Evolutionary conservation across 2,113 vertebrate genomes (phyloP).

Genomic region (Spilogale gracilis): DNA sequence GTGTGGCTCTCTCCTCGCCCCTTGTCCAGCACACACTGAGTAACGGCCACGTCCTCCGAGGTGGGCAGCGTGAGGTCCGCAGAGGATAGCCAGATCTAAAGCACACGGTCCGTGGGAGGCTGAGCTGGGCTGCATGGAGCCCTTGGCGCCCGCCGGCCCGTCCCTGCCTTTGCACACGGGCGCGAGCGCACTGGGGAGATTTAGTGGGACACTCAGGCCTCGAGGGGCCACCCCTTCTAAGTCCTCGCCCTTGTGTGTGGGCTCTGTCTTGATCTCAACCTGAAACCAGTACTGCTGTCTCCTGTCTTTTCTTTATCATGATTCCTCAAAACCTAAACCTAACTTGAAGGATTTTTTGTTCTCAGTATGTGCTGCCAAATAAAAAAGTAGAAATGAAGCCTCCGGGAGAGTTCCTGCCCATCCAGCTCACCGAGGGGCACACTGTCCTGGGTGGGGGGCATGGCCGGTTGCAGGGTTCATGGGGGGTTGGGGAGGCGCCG

Average conservation of each 20-base stretch:
- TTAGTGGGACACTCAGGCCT: neutral
- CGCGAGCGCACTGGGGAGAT: accelerated
- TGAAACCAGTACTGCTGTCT: accelerated
- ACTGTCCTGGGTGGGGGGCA: neutral
- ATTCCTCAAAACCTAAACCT: neutral
- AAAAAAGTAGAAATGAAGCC: constrained; percentile 42
- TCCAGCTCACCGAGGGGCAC: neutral
- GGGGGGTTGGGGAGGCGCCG: neutral
- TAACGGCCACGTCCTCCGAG: neutral
- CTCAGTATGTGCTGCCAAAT: constrained; percentile 43
- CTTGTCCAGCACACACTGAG: neutral
- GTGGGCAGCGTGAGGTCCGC: neutral
- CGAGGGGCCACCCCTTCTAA: neutral
- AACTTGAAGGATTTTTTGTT: neutral
- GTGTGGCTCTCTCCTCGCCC: neutral
- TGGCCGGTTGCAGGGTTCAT: neutral
- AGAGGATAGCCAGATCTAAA: neutral
- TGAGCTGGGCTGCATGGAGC: accelerated
- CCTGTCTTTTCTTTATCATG: neutral
- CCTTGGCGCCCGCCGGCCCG: neutral
- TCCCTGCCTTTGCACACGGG: neutral
- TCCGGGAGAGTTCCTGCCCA: accelerated
- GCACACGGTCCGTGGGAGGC: neutral
- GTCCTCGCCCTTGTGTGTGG: accelerated
- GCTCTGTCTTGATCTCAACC: neutral